phyloP scores from a whole-genome alignment of 2,888 invertebrate species.

The Lasioglossum zephyrum region DNA sequence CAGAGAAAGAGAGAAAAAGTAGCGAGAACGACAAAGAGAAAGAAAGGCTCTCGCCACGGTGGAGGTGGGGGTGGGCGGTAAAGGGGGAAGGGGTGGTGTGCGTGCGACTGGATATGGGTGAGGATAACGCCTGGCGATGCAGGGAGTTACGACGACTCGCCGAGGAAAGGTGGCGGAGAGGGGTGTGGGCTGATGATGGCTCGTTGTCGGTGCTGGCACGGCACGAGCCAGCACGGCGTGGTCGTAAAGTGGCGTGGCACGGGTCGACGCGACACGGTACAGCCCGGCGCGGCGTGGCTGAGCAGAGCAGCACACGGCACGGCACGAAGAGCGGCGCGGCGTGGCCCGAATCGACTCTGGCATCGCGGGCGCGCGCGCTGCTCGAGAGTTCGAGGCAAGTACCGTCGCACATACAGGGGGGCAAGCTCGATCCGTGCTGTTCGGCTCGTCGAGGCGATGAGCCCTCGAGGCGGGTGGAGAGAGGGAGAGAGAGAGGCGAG shows the following conservation, averaged over 20 bases:
- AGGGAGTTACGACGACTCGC: constrained; percentile 60
- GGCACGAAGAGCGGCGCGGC: constrained; percentile 11
- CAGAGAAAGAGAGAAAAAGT: background rate
- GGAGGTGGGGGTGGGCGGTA: no score
- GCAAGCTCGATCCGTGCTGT: constrained; percentile 73
- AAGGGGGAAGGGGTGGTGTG: constrained; percentile 48
- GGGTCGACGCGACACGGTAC: constrained; percentile 5
- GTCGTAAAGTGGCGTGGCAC: constrained; percentile 39
- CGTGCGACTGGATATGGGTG: constrained; percentile 56
- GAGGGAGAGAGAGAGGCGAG: background rate
- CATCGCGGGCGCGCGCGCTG: constrained; percentile 28
- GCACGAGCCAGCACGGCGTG: constrained; percentile 47
- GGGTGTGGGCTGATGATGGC: constrained; percentile 54
- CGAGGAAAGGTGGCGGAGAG: constrained; percentile 38
- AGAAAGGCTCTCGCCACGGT: no score
- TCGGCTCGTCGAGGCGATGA: constrained; percentile 81
- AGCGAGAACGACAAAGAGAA: no score
- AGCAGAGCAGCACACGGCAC: background rate
- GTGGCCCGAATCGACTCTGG: constrained; percentile 8
- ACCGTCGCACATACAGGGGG: constrained; percentile 46
- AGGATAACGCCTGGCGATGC: constrained; percentile 51
- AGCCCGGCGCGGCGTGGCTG: background rate
- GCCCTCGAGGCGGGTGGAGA: constrained; percentile 76
- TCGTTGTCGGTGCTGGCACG: constrained; percentile 55
- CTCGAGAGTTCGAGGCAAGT: constrained; percentile 51